These are phyloP conservation scores for Falco peregrinus DNA, from an alignment of 2,797 vertebrate species.

Conservation along the genomic window DNA sequence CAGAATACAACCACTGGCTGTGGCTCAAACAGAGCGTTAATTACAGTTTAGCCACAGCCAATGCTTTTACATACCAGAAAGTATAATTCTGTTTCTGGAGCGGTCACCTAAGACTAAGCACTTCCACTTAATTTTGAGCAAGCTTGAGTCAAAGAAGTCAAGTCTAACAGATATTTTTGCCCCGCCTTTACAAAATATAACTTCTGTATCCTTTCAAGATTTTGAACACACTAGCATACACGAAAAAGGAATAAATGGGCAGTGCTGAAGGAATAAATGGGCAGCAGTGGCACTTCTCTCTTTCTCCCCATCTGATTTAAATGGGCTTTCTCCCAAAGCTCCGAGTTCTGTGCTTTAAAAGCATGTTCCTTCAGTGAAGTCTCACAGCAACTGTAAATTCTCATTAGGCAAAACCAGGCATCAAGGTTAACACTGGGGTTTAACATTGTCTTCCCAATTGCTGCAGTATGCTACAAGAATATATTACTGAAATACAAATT, in stretches of 20 bases:
- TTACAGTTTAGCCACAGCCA: not conserved
- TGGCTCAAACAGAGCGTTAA: not conserved
- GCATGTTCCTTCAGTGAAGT: fast-evolving
- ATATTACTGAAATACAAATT: not conserved
- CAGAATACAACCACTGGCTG: not conserved
- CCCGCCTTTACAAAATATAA: not conserved
- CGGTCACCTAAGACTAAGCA: not conserved
- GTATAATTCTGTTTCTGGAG: not conserved
- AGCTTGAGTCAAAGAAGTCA: not conserved
- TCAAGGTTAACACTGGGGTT: not conserved
- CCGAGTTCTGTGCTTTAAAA: not conserved
- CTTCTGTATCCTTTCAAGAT: not conserved
- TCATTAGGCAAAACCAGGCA: not conserved
- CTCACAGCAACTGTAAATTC: not conserved
- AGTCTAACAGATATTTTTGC: not conserved
- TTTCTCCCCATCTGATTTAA: not conserved
- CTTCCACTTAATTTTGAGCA: not conserved
- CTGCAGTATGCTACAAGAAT: not conserved
- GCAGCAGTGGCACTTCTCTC: not conserved
- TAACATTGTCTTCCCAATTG: not conserved
- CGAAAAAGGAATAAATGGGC: not conserved
- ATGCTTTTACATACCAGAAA: not conserved
- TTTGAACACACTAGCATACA: fast-evolving
- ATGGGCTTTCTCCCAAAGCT: not conserved
- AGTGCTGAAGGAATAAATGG: not conserved